Conservation (phyloP, 53 echinoderm and acorn worm genomes). For the Zoroaster sp. region DNA sequence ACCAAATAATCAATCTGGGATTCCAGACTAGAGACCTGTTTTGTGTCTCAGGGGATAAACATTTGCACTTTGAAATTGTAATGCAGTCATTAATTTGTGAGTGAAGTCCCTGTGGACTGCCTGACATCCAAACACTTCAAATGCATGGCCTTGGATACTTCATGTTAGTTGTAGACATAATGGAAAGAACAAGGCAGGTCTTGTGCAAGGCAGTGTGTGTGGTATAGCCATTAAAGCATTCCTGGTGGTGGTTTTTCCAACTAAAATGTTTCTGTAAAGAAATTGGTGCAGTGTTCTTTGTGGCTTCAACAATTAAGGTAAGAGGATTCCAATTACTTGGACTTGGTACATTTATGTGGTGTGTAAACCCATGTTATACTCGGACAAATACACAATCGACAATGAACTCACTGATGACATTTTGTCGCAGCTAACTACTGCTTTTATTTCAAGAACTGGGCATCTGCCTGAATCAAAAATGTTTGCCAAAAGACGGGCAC, state of each 20-base stretch:
- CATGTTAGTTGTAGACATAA: conserved; percentile 1
- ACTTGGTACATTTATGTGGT: background rate
- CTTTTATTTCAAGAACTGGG: too few species aligned
- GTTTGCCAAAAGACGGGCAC: too few species aligned
- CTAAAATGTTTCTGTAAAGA: too few species aligned
- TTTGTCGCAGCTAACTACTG: too few species aligned
- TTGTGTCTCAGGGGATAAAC: background rate
- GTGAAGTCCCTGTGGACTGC: background rate
- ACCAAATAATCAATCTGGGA: too few species aligned
- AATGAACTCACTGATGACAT: too few species aligned
- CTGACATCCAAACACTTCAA: background rate
- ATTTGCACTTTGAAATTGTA: background rate
- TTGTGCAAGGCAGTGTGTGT: conserved; percentile 19
- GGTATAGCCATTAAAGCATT: conserved; percentile 29
- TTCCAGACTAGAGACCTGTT: background rate
- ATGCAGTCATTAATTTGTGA: background rate
- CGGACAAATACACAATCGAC: too few species aligned
- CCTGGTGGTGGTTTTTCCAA: background rate
- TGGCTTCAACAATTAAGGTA: background rate
- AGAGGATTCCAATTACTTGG: background rate
- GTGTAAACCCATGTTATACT: too few species aligned
- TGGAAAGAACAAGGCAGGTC: background rate
- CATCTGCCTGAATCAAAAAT: too few species aligned
- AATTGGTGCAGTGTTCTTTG: background rate
- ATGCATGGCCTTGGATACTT: conserved; percentile 14